Evolutionary conservation across 1,140 invertebrate species (phyloP), one percentile per base, ranked within the genome.

Genomic region (Amyelois transitella): DNA sequence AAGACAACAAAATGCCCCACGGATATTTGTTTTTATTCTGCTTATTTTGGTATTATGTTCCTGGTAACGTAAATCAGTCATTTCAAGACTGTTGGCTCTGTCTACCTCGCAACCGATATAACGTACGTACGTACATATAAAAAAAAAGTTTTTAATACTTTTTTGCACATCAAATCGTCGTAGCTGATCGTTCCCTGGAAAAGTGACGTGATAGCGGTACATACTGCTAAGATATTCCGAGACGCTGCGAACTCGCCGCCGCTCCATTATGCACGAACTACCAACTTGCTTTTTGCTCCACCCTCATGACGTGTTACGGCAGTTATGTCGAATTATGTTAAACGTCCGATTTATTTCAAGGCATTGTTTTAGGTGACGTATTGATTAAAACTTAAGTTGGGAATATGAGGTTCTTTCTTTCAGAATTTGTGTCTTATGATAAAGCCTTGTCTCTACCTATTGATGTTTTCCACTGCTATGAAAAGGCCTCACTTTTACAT

Each of bases 161-260:
- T 3, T 24, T 38, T n/a, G 1, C 32, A 14, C 1, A 14, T 2
- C n/a, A 12, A 48, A 65, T 75, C 70, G 60, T n/a, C 59, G 49
- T 59, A 70, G 14, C 14, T 25, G 73, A 43, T 17, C 77, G 58
- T 73, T 48, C 64, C 55, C 12, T 45, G 54, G 49, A 45, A 55
- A 56, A 73, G 58, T 64, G 70, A 50, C 58, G 60, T 66, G 68
- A 74, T 67, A 66, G 64, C 70, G 60, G 55, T 63, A 61, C 65
- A 70, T 14, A 66, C 73, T 75, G 65, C 68, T 82, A 77, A 81
- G 81, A 81, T 82, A 85, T 82, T 85, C 79, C 65, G 65, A 81
- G 77, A 75, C 66, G 70, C 62, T 56, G 62, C 61, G 72, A 72
- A 62, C 60, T 72, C 68, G 72, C 77, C 74, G 69, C 45, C 72